These are phyloP conservation scores for Salvelinus namaycush DNA, from an alignment of 2,113 vertebrate genomes.

Conservation along the genomic window DNA sequence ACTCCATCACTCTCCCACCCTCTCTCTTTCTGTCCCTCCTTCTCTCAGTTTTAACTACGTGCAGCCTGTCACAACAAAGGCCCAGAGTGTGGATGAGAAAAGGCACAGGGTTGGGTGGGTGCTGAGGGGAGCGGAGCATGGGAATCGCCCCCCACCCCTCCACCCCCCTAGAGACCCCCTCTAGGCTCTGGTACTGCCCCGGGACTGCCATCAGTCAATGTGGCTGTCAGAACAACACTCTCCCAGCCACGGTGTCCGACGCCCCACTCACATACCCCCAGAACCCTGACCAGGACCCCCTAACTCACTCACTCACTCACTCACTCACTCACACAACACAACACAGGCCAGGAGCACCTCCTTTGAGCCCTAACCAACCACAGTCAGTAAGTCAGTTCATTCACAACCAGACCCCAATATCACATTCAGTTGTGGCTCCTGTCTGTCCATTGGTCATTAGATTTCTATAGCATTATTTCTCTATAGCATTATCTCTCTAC, in stretches of 20 bases:
- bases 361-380: background rate
- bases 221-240: slow-evolving; percentile 40
- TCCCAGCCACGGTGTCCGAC: background rate
- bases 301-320: too few species aligned
- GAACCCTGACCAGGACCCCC: background rate
- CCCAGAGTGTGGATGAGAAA: slow-evolving; percentile 53
- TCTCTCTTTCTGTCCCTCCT: slow-evolving; percentile 42
- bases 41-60: slow-evolving; percentile 64
- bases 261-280: slow-evolving; percentile 5
- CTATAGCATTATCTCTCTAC: too few species aligned
- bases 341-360: background rate
- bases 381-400: background rate
- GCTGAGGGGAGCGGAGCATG: slow-evolving; percentile 79
- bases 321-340: background rate
- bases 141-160: slow-evolving; percentile 63
- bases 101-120: slow-evolving; percentile 63
- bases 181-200: slow-evolving; percentile 15
- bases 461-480: background rate
- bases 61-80: slow-evolving; percentile 76
- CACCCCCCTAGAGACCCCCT: background rate
- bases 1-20: slow-evolving; percentile 60
- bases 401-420: background rate
- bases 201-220: slow-evolving; percentile 45
- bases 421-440: slow-evolving; percentile 11
- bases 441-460: slow-evolving; percentile 26